Evolutionary conservation across 2,113 vertebrate species (phyloP).

Genomic region (Isichthys henryi): DNA sequence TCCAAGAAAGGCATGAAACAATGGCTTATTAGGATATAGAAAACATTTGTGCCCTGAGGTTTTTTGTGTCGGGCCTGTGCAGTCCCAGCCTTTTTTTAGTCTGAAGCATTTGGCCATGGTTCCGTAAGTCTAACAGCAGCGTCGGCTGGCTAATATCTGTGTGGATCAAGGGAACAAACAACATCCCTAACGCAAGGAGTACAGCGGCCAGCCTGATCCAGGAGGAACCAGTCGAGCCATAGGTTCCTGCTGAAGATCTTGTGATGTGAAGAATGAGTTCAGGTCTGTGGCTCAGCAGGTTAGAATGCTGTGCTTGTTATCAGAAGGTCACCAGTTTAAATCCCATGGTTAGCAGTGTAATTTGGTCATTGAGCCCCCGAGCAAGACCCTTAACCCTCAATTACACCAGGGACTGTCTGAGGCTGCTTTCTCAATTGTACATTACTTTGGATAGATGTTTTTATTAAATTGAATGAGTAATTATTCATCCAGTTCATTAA

Average conservation of each 20-base stretch:
- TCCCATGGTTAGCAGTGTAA: not conserved
- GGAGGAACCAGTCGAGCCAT: not conserved
- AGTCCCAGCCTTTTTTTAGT: conserved; percentile 9
- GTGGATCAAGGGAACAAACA: not conserved
- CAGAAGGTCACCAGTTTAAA: not conserved
- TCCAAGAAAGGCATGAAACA: conserved; percentile 7
- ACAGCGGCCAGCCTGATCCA: not conserved
- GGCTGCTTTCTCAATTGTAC: not conserved
- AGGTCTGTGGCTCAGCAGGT: not conserved
- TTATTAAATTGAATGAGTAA: not conserved
- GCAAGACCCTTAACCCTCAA: not conserved
- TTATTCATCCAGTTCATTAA: not conserved
- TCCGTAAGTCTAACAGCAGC: not conserved
- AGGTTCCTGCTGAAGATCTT: not conserved
- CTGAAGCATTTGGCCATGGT: not conserved
- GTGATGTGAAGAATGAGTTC: not conserved
- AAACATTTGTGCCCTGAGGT: conserved; percentile 23
- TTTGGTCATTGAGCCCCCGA: not conserved
- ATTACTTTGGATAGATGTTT: not conserved
- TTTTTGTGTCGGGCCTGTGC: not conserved
- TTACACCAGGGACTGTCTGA: not conserved
- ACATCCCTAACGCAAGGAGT: not conserved
- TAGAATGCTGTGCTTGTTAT: not conserved
- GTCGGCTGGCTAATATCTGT: not conserved
- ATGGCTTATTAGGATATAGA: not conserved